Percentiles rank a stretch among this genome's conserved stretches.
Evolutionary conservation across 2,888 invertebrate genomes (phyloP).

Genomic region (Agonopterix heracliana): DNA sequence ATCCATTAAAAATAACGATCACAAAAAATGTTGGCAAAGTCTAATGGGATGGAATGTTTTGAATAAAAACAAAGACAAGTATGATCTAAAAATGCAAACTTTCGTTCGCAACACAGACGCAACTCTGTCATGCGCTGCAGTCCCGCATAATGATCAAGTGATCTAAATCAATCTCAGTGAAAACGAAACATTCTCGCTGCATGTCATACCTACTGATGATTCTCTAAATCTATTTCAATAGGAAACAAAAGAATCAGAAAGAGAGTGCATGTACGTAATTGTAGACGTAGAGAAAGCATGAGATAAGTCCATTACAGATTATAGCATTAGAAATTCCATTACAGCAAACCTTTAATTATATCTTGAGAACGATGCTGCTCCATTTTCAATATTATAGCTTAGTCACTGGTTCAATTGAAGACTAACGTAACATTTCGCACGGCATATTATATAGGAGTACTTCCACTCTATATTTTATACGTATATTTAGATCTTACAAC

Average conservation of each 20-base stretch:
- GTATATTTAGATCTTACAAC: too few species aligned
- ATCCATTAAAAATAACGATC: too few species aligned
- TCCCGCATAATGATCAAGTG: constrained; percentile 24
- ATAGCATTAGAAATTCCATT: constrained; percentile 5
- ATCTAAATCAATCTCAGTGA: constrained; percentile 23
- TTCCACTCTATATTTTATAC: too few species aligned
- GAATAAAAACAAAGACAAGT: too few species aligned
- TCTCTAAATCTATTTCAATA: too few species aligned
- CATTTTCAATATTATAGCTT: not conserved
- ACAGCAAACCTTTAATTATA: constrained; percentile 1
- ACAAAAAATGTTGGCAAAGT: too few species aligned
- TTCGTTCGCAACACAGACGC: constrained; percentile 25
- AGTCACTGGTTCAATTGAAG: too few species aligned
- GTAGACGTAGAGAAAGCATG: constrained; percentile 6
- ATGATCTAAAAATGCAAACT: constrained; percentile 14
- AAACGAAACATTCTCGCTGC: constrained; percentile 9
- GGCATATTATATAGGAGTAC: too few species aligned
- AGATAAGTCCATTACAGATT: constrained; percentile 2
- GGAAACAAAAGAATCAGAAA: too few species aligned
- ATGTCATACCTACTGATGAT: not conserved
- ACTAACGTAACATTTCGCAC: too few species aligned
- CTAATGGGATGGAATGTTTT: too few species aligned
- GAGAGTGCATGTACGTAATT: not conserved
- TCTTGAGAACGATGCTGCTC: not conserved
- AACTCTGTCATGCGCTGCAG: constrained; percentile 26